Conservation (phyloP, 2,113 vertebrate species). For the Sapayoa aenigma region DNA sequence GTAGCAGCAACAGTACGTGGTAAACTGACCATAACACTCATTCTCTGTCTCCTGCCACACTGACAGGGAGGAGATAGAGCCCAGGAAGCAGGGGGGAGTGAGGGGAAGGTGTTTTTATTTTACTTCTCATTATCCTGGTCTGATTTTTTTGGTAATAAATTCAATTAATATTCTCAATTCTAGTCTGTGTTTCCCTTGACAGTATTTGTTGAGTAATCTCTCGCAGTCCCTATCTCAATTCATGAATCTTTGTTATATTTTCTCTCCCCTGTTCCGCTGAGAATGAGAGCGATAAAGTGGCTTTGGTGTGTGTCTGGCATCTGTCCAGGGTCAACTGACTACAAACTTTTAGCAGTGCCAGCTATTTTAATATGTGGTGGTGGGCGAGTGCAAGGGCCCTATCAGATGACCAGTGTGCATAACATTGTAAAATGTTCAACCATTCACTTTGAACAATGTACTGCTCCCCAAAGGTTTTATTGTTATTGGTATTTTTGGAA, state of each 20-base stretch:
- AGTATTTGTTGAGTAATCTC: not conserved
- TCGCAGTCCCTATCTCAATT: not conserved
- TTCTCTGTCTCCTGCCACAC: accelerated
- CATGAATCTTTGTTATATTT: not conserved
- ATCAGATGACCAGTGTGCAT: no score
- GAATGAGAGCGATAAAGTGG: not conserved
- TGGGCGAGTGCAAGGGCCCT: not conserved
- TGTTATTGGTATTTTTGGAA: not conserved
- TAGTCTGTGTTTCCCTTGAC: not conserved
- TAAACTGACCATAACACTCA: not conserved
- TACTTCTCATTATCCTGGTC: not conserved
- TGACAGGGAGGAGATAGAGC: not conserved
- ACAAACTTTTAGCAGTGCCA: not conserved
- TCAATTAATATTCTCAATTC: not conserved
- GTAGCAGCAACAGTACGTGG: not conserved
- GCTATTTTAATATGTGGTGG: accelerated
- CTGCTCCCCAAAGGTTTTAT: not conserved
- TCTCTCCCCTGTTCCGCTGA: not conserved
- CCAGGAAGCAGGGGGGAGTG: not conserved
- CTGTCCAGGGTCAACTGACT: not conserved
- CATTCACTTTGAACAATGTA: not conserved
- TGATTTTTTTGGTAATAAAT: not conserved
- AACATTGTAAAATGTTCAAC: not conserved
- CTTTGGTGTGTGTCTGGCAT: not conserved
- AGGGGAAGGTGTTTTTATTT: not conserved